phyloP scores from a whole-genome alignment of 2,113 vertebrate genomes.

The Mirounga angustirostris region DNA sequence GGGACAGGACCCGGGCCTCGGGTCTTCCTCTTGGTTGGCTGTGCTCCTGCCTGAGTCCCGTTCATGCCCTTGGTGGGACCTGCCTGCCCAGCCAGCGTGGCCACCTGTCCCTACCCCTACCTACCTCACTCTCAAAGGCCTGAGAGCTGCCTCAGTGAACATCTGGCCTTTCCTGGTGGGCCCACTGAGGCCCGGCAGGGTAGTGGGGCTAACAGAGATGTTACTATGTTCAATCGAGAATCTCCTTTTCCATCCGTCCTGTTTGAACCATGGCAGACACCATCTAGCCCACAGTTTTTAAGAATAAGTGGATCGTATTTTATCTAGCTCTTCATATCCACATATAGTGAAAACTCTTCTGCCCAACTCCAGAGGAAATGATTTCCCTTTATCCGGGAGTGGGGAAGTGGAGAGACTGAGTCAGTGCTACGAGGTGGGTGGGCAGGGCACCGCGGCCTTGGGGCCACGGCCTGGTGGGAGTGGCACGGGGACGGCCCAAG shows the following conservation, averaged over 20 bases:
- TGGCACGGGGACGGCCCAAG: not conserved
- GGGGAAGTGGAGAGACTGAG: not conserved
- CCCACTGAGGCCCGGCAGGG: not conserved
- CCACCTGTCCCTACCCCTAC: not conserved
- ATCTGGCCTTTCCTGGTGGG: not conserved
- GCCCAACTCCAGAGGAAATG: not conserved
- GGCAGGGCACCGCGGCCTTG: not conserved
- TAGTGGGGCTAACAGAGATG: not conserved
- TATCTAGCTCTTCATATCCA: not conserved
- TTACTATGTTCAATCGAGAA: not conserved
- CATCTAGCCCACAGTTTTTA: not conserved
- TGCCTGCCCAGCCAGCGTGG: not conserved
- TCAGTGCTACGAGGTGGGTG: not conserved
- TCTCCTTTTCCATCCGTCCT: not conserved
- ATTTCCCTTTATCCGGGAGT: conserved; percentile 3
- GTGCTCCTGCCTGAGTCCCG: not conserved
- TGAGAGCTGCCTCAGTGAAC: not conserved
- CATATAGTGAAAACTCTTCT: not conserved
- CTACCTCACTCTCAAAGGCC: not conserved
- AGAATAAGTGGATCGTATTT: not conserved
- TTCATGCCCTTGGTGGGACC: not conserved
- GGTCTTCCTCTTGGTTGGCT: not conserved
- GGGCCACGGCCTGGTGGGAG: not conserved
- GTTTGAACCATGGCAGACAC: not conserved
- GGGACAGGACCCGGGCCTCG: not conserved